Conservation (phyloP, 2,797 vertebrate genomes). For the Lutjanus argentimaculatus region DNA sequence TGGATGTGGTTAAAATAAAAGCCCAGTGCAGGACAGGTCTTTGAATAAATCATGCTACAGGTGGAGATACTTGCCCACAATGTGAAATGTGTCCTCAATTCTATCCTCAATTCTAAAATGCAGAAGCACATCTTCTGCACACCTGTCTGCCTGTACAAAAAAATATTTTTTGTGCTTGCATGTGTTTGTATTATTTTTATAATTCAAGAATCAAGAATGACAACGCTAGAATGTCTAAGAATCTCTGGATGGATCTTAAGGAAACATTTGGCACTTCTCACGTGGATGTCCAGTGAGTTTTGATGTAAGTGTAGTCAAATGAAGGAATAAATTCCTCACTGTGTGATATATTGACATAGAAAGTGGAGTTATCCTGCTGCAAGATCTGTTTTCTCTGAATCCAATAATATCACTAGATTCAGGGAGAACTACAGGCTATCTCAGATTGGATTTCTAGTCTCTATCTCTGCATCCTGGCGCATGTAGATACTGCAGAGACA, state of each 20-base stretch:
- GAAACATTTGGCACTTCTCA: no score
- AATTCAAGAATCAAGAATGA: neutral
- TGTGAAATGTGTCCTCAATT: conserved; percentile 1
- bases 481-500: no score
- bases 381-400: no score
- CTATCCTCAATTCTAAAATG: neutral
- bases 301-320: no score
- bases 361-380: no score
- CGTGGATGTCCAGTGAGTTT: no score
- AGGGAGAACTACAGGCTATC: no score
- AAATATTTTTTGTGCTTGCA: neutral
- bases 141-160: neutral
- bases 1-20: neutral
- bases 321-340: no score
- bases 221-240: neutral
- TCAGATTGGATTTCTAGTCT: no score
- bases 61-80: conserved; percentile 1
- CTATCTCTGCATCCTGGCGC: no score
- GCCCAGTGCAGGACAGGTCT: neutral
- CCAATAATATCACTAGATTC: no score
- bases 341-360: no score
- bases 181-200: neutral
- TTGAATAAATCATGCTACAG: conserved; percentile 31
- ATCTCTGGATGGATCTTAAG: neutral
- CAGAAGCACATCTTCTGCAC: neutral